phyloP scores from a whole-genome alignment of 2,888 invertebrate species.

The Melitaea athalia region DNA sequence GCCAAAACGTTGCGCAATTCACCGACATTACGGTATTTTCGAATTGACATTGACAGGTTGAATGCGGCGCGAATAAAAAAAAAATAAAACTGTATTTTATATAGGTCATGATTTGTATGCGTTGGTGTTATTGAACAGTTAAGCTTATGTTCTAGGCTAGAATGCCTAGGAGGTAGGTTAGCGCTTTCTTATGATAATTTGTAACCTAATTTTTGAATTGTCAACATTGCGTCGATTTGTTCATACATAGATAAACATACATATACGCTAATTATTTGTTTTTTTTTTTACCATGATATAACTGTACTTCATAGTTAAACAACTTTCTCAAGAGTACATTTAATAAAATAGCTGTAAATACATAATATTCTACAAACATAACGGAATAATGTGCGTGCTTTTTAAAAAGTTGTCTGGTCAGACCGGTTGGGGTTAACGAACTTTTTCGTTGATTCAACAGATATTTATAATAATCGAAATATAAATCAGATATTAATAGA shows the following conservation, averaged over 20 bases:
- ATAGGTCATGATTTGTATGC: constrained; percentile 63
- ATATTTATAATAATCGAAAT: constrained; percentile 41
- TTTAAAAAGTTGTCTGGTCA: constrained; percentile 44
- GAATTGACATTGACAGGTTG: constrained; percentile 40
- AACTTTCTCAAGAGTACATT: constrained; percentile 31
- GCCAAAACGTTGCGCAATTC: constrained; percentile 37
- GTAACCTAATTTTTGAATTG: constrained; percentile 16
- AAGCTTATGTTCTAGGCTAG: constrained; percentile 23
- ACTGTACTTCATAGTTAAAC: constrained; percentile 15
- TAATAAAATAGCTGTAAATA: constrained; percentile 39
- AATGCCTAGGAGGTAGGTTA: constrained; percentile 26
- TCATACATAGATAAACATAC: neutral
- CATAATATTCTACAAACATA: constrained; percentile 46
- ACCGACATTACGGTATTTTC: constrained; percentile 43
- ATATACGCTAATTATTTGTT: neutral
- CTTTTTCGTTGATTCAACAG: constrained; percentile 55
- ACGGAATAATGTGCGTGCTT: constrained; percentile 45
- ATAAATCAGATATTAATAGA: constrained; percentile 12
- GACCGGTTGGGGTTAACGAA: constrained; percentile 62
- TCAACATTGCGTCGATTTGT: neutral
- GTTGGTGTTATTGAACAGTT: constrained; percentile 26
- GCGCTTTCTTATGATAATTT: constrained; percentile 8
- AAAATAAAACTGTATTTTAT: constrained; percentile 57
- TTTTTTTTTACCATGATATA: constrained; percentile 6
- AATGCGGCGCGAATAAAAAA: constrained; percentile 72